A percentile compares a stretch with the other conserved stretches of the same genome.
These are phyloP conservation scores for Cinara cedri DNA, from an alignment of 2,888 invertebrate genomes.

Conservation along the genomic window DNA sequence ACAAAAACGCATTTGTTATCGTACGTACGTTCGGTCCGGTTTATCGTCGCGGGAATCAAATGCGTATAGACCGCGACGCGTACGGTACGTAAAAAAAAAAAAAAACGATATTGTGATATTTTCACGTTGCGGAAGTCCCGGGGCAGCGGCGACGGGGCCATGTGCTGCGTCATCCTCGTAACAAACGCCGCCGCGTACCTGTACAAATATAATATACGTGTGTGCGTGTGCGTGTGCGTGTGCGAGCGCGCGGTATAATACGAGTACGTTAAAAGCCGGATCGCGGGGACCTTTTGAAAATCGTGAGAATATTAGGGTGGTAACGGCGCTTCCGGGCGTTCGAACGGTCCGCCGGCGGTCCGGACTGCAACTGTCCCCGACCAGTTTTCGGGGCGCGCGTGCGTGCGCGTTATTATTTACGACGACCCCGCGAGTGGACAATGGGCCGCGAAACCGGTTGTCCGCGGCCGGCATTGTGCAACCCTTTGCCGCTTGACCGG, in stretches of 20 bases:
- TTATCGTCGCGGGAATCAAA: no score
- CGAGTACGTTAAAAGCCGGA: conserved; percentile 18
- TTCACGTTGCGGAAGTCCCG: no score
- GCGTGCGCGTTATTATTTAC: conserved; percentile 14
- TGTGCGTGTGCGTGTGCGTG: neutral
- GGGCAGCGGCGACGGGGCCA: neutral
- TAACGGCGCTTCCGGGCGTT: conserved; percentile 44
- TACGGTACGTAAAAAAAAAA: no score
- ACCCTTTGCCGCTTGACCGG: conserved; percentile 56
- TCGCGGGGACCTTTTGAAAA: conserved; percentile 45
- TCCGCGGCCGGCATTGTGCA: conserved; percentile 38
- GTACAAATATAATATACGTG: neutral
- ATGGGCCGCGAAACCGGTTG: conserved; percentile 53
- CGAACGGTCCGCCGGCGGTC: conserved; percentile 9
- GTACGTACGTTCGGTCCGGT: no score
- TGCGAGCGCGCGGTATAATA: neutral
- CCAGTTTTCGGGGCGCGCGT: conserved; percentile 50
- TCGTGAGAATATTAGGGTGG: conserved; percentile 53
- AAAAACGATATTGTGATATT: no score
- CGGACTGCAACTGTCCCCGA: conserved; percentile 41
- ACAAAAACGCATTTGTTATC: no score
- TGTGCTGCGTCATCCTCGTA: no score
- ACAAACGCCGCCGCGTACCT: no score
- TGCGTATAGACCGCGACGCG: no score
- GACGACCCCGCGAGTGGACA: conserved; percentile 45